Percentiles rank a stretch among this genome's conserved stretches.
phyloP scores from a whole-genome alignment of 23 tunicate genomes.

The Oikopleura vanhoeffeni region DNA sequence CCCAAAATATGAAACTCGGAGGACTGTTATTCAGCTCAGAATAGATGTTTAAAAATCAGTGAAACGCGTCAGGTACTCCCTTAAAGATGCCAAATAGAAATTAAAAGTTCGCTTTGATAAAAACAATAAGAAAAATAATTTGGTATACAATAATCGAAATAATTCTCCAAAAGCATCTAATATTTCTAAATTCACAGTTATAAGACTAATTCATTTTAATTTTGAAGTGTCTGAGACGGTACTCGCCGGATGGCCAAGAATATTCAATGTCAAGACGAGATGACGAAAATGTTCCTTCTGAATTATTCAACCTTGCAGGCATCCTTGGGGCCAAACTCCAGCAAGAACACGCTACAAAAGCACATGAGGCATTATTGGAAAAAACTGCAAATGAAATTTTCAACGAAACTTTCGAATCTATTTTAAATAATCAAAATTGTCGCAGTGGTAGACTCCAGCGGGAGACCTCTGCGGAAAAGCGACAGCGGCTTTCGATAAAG shows the following conservation, averaged over 20 bases:
- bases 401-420: background rate
- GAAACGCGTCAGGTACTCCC: too few relatives aligned
- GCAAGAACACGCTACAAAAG: background rate
- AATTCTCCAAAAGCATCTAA: too few relatives aligned
- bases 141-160: too few relatives aligned
- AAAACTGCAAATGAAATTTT: constrained; percentile 6
- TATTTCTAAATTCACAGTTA: too few relatives aligned
- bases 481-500: constrained; percentile 2
- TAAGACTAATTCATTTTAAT: too few relatives aligned
- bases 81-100: too few relatives aligned
- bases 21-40: too few relatives aligned
- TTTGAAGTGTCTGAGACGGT: background rate
- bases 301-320: background rate
- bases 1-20: too few relatives aligned
- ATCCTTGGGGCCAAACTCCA: background rate
- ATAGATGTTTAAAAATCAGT: too few relatives aligned
- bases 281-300: background rate
- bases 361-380: background rate
- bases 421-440: background rate
- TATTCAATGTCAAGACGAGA: background rate
- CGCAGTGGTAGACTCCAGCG: too few relatives aligned
- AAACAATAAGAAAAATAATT: too few relatives aligned
- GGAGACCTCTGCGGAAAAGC: background rate
- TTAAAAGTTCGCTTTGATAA: too few relatives aligned
- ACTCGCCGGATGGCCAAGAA: background rate